Evolutionary conservation across 1,140 invertebrate genomes (phyloP).

Genomic region (Drosophila subobscura): DNA sequence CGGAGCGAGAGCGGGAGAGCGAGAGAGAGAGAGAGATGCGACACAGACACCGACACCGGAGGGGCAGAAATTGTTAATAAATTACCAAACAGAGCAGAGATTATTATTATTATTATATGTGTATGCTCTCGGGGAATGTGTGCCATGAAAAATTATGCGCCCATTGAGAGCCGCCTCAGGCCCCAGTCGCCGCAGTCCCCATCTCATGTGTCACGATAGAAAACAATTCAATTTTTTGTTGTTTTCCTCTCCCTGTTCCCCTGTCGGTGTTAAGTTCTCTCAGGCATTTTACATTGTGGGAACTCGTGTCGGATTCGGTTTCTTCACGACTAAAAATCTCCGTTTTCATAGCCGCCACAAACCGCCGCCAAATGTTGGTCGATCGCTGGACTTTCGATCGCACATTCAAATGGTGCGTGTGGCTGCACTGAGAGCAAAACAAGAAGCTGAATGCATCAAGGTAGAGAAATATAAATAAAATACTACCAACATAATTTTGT

Average conservation of each 20-base stretch:
- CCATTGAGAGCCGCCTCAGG: conserved; percentile 15
- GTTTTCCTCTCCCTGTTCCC: conserved; percentile 24
- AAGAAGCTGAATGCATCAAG: no score
- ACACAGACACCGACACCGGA: no score
- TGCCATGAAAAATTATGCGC: conserved; percentile 54
- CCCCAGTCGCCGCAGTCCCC: conserved; percentile 29
- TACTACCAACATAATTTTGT: no score
- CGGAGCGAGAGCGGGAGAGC: background rate
- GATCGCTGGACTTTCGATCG: background rate
- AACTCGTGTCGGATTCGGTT: conserved; percentile 23
- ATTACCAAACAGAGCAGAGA: conserved; percentile 49
- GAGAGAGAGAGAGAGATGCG: background rate
- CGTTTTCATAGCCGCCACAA: conserved; percentile 39
- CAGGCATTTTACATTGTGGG: conserved; percentile 33
- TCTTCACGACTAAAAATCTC: conserved; percentile 49
- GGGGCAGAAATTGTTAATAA: conserved; percentile 50
- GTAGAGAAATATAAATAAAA: no score
- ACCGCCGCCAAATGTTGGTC: conserved; percentile 24
- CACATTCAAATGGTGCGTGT: background rate
- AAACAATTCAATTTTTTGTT: conserved; percentile 41
- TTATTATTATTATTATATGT: conserved; percentile 35
- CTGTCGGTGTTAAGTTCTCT: conserved; percentile 23
- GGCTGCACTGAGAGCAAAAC: conserved; percentile 19
- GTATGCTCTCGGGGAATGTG: conserved; percentile 17
- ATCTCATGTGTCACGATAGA: conserved; percentile 67